phyloP scores from a whole-genome alignment of 2,888 invertebrate species.

The Merodon equestris region DNA sequence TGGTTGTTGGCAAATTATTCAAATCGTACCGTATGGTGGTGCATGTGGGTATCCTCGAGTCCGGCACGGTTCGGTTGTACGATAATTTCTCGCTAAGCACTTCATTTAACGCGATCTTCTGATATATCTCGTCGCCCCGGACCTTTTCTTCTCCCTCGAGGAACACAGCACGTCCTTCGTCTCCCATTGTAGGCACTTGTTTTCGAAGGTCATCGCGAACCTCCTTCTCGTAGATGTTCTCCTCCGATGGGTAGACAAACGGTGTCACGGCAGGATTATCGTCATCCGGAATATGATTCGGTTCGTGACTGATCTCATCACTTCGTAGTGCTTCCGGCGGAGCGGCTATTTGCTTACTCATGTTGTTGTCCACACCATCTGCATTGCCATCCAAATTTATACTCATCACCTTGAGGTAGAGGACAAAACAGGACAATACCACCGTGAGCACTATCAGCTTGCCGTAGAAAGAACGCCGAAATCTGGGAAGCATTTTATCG shows the following conservation, averaged over 20 bases:
- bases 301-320: not conserved
- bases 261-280: constrained; percentile 43
- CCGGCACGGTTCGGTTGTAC: constrained; percentile 84
- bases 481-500: constrained; percentile 76
- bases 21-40: constrained; percentile 80
- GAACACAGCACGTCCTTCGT: constrained; percentile 84
- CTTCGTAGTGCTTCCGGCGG: constrained; percentile 32
- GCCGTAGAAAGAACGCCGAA: constrained; percentile 77
- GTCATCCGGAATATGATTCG: constrained; percentile 51
- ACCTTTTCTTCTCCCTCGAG: constrained; percentile 84
- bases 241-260: constrained; percentile 69
- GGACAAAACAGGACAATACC: constrained; percentile 75
- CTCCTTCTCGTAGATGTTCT: constrained; percentile 73
- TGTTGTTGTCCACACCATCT: constrained; percentile 12
- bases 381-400: not conserved
- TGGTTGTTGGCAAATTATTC: constrained; percentile 84
- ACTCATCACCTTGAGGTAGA: constrained; percentile 75
- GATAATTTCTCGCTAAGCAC: constrained; percentile 93
- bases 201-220: constrained; percentile 83
- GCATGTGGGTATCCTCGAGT: constrained; percentile 77
- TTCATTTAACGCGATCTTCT: constrained; percentile 92
- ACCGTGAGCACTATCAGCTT: constrained; percentile 76
- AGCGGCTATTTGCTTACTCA: constrained; percentile 42
- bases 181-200: constrained; percentile 86
- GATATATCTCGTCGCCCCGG: constrained; percentile 85